Evolutionary conservation across 2,113 vertebrate genomes (phyloP), one percentile per base, ranked within the genome.

Genomic region (Tyto alba): DNA sequence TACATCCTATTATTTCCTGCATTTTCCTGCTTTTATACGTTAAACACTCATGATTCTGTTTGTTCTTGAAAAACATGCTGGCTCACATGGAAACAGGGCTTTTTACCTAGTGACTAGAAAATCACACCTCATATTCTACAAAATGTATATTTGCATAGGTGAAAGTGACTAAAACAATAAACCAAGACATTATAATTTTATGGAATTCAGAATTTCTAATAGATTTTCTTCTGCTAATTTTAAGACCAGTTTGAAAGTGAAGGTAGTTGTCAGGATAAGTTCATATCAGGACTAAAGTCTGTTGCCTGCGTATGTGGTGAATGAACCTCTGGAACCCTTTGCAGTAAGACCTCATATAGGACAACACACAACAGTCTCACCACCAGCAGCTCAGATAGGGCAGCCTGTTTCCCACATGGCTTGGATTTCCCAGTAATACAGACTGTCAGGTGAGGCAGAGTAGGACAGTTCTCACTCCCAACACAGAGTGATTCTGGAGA

Each of bases 91-190:
- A 8, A 79, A 19, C 9, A 52, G 21, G 36, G 26, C 10, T 36
- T 60, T 66, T 69, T 56, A 71, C 6, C 16, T 47, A 9, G 13
- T 27, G 60, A 88, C 47, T 3, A 75, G 43, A 88, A 26, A 53
- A 69, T 11, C 18, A 68, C 0, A 0, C 8, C 10, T 68, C 29
- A 43, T 66, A n/a, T 40, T 43, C 34, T 89, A 74, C 13, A 57
- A 81, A 91, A 87, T 0, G 0, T 41, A 74, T 15, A 53, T 80
- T 76, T 89, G 21, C 50, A 71, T 8, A 48, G 60, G 71, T 15
- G 4, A 74, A 56, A 89, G 25, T 43, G 27, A 36, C 18, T 34
- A 57, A 88, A 93, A 72, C 4, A 45, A 53, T 41, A 75, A 63
- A 41, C 12, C 5, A 57, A 20, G 36, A 45, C 18, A 60, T 59